phyloP scores from a whole-genome alignment of 2,888 invertebrate species.

The Aethes cnicana region DNA sequence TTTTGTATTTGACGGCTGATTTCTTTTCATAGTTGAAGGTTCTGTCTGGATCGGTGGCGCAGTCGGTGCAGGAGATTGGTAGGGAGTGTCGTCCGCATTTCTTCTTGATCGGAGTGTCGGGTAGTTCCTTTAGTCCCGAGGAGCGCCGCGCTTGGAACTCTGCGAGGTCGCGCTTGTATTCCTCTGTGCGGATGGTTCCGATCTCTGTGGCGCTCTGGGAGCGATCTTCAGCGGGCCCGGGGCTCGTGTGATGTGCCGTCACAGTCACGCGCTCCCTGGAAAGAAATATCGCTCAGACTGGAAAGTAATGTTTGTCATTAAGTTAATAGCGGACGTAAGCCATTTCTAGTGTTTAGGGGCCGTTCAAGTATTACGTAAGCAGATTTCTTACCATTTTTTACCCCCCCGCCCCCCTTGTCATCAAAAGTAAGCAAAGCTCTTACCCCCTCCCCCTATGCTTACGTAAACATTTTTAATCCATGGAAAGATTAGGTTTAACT shows the following conservation, averaged over 20 bases:
- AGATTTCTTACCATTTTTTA: too few species aligned
- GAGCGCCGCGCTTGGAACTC: slow-evolving; percentile 76
- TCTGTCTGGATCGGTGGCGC: slow-evolving; percentile 61
- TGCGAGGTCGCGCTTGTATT: slow-evolving; percentile 74
- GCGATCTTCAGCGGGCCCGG: slow-evolving; percentile 42
- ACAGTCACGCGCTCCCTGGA: slow-evolving; percentile 74
- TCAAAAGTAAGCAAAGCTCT: too few species aligned
- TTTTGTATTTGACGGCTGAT: slow-evolving; percentile 67
- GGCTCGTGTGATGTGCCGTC: slow-evolving; percentile 57
- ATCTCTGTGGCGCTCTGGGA: slow-evolving; percentile 45
- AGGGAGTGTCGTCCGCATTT: slow-evolving; percentile 71
- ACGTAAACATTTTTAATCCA: too few species aligned
- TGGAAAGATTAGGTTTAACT: too few species aligned
- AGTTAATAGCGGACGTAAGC: too few species aligned
- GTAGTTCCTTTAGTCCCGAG: slow-evolving; percentile 50
- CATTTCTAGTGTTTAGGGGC: too few species aligned
- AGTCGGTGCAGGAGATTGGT: slow-evolving; percentile 69
- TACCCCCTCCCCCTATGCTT: too few species aligned
- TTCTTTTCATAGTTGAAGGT: slow-evolving; percentile 75
- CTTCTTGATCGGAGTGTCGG: slow-evolving; percentile 60
- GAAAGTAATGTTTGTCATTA: too few species aligned
- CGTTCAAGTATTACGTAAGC: too few species aligned
- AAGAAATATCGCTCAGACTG: too few species aligned
- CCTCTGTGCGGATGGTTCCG: slow-evolving; percentile 74
- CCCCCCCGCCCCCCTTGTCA: too few species aligned